Evolutionary conservation across 2,888 invertebrate genomes (phyloP).

Genomic region (Achlya flavicornis): DNA sequence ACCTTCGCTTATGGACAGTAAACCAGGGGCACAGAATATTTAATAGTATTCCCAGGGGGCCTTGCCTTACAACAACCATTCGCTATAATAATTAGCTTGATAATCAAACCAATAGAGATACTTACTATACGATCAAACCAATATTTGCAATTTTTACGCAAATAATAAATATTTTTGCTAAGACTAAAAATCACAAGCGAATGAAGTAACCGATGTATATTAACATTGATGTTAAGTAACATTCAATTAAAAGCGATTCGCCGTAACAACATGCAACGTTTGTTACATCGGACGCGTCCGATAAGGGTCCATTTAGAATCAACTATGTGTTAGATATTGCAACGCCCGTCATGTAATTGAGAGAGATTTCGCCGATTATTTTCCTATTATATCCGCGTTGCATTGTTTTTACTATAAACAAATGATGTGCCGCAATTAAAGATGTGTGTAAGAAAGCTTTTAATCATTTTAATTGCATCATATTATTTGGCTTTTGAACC

Average conservation of each 20-base stretch:
- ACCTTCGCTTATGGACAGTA: no score
- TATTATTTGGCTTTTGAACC: neutral
- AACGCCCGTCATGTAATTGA: slow-evolving; percentile 7
- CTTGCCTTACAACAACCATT: no score
- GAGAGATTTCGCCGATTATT: slow-evolving; percentile 10
- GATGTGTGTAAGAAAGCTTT: neutral
- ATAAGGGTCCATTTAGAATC: slow-evolving; percentile 9
- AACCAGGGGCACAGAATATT: no score
- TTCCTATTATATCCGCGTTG: slow-evolving; percentile 11
- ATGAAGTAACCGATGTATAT: slow-evolving; percentile 21
- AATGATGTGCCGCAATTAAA: slow-evolving; percentile 5
- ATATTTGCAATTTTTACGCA: neutral
- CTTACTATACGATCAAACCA: neutral
- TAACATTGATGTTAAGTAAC: slow-evolving; percentile 46
- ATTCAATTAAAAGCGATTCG: slow-evolving; percentile 46
- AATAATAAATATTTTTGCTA: no score
- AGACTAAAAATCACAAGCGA: slow-evolving; percentile 13
- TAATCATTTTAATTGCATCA: neutral
- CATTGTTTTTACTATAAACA: neutral
- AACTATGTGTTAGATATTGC: slow-evolving; percentile 10
- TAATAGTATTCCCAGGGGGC: no score
- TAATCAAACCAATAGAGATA: no score
- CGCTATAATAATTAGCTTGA: no score
- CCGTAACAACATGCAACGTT: slow-evolving; percentile 51
- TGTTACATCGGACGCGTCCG: slow-evolving; percentile 12